Evolutionary conservation across 2,888 invertebrate species (phyloP), one percentile per base, ranked within the genome.

Genomic region (Endotricha flammealis): DNA sequence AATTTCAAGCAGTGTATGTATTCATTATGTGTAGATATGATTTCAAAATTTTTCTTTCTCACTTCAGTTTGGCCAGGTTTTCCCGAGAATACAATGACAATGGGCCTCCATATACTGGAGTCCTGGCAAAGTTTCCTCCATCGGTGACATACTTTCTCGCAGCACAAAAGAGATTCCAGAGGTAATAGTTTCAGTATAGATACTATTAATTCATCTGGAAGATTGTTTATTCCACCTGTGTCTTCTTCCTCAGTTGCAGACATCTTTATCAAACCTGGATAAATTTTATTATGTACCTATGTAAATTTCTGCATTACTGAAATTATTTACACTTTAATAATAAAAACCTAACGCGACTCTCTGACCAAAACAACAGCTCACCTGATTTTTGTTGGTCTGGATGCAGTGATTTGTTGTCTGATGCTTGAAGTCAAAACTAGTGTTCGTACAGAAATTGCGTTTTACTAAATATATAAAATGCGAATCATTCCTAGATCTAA

Each of bases 151-250:
- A 87, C 86, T 23, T 56, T 52, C 45, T 80, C 78, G 47, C 82
- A 80, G 5, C 47, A 46, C 9, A 85, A 44, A 35, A 86, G 43
- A 1, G 66, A 56, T 7, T 82, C 73, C 22, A 85, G 32, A 1
- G 78, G 58, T 41, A 87, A 57, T 42, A 55, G 64, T 55, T 70
- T 74, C 41, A 87, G 82, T 42, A 87, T 74, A 27, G 58, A 48
- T 29, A 82, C 54, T 23, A 87, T 35, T 34, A 87, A 49, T 51
- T 87, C 87, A 44, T 81, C 72, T 8, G 87, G 87, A 36, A 87
- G 53, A 32, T 47, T 40, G 42, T 73, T 50, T n/a, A 76, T 64
- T 28, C 39, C 39, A 12, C 44, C 50, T 32, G 31, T 37, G 17
- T 42, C 53, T 30, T 53, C 43, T 12, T 50, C 51, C 33, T 52